Percentiles rank a stretch among this genome's conserved stretches.
Conservation (phyloP, 2,113 vertebrate species). For the Sylvia atricapilla region DNA sequence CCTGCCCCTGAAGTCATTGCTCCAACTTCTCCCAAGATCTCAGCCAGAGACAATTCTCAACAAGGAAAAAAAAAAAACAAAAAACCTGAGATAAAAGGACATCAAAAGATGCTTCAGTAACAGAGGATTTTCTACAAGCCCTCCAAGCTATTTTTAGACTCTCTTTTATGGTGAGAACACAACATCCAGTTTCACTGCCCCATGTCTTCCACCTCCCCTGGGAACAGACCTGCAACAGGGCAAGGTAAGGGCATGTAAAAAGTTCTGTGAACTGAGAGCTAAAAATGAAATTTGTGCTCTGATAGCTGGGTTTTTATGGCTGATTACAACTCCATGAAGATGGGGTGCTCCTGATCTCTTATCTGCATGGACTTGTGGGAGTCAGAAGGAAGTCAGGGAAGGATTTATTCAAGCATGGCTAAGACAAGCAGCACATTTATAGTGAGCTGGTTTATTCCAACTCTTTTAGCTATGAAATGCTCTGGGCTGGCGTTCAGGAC, state of each 20-base stretch:
- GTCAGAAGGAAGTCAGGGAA: not conserved
- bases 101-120: not conserved
- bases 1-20: not conserved
- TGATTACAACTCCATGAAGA: not conserved
- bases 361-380: not conserved
- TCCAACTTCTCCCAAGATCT: not conserved
- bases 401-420: not conserved
- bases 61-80: not conserved
- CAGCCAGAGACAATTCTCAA: not conserved
- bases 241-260: not conserved
- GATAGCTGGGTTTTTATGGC: not conserved
- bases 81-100: not conserved
- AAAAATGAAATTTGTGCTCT: not conserved
- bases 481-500: not conserved
- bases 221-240: not conserved
- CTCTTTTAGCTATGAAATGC: not conserved
- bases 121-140: not conserved
- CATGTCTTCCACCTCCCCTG: not conserved
- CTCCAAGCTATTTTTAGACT: not conserved
- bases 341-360: not conserved
- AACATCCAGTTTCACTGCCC: not conserved
- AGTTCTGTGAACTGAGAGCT: not conserved
- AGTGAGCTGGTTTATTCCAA: not conserved
- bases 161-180: not conserved
- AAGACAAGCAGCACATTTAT: not conserved